A percentile compares a stretch with the other conserved stretches of the same genome.
These are phyloP conservation scores for Eupleurogrammus muticus DNA, from an alignment of 2,797 vertebrate genomes.

Conservation along the genomic window DNA sequence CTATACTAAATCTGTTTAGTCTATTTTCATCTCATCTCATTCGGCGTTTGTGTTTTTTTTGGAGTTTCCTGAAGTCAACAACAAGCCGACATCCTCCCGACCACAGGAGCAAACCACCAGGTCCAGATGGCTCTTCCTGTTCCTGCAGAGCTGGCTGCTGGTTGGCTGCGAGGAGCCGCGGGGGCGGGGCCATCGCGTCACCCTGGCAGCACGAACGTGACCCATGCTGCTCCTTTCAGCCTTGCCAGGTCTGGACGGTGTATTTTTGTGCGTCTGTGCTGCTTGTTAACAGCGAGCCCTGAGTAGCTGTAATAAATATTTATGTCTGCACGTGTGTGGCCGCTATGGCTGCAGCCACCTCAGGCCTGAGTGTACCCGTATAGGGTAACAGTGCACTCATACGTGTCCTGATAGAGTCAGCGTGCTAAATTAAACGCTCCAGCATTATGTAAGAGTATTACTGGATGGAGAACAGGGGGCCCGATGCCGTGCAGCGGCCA, in stretches of 20 bases:
- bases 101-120: conserved; percentile 62
- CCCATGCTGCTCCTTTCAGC: conserved; percentile 52
- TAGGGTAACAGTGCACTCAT: conserved; percentile 2
- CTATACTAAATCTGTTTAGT: not conserved
- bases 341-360: conserved; percentile 18
- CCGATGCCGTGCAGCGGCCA: conserved; percentile 32
- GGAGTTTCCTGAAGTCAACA: too few relatives aligned
- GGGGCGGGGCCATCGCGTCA: conserved; percentile 57
- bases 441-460: conserved; percentile 63
- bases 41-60: not conserved
- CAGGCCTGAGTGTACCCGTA: conserved; percentile 3
- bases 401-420: conserved; percentile 7
- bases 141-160: conserved; percentile 70
- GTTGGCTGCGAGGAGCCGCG: conserved; percentile 61
- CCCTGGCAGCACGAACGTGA: conserved; percentile 62
- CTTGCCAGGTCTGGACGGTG: conserved; percentile 43
- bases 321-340: not conserved
- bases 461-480: conserved; percentile 59
- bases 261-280: conserved; percentile 45
- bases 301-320: conserved; percentile 27
- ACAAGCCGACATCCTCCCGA: conserved; percentile 4
- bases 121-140: conserved; percentile 85
- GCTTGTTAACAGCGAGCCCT: conserved; percentile 23
- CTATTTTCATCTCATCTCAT: not conserved
- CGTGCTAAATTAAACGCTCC: conserved; percentile 46